Base-by-base conservation (phyloP, 2,797 vertebrate genomes). In the Sciurus carolinensis region DNA sequence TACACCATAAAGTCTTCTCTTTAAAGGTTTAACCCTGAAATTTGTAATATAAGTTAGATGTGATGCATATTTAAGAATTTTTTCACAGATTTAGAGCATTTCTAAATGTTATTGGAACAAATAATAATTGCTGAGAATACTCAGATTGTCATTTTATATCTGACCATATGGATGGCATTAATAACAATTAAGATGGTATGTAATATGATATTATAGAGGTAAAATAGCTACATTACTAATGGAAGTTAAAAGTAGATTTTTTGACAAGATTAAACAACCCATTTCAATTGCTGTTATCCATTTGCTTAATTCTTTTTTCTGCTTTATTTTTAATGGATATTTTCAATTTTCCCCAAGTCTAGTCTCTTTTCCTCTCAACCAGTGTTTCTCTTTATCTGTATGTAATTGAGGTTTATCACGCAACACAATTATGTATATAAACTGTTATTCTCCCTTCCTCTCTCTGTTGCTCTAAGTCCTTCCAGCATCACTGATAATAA, bases 161-260 rank as follows among this genome's bases (percentile, higher is more conserved):
- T 90, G 44, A 42, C 67, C 13, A 91, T 57, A 0, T 94, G 52
- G 66, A 64, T 94, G 1, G 92, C 84, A 79, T 36, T 73, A 97
- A 96, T 86, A 97, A n/a, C 18, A 96, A 67, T 82, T 47, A 88
- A 59, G 86, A 24, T 17, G 33, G 30, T 39, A n/a, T 52, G 76
- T 73, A 88, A 81, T 82, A 36, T 33, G 26, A 67, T 57, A 69
- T 15, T 67, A 86, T 57, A 83, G 30, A 87, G 44, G 28, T 87
- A 59, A 95, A 79, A 79, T 64, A 11, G 39, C 6, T 87, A 30
- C 47, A 77, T 88, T 96, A 86, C 95, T 95, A 90, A 94, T 81
- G 22, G 44, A 90, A 92, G 20, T 77, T 86, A 50, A 22, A 50
- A 91, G 28, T 18, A 75, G 77, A 67, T 88, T 30, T 92, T 91